Conservation (phyloP, 2,888 invertebrate species). For the Brenthis daphne region DNA sequence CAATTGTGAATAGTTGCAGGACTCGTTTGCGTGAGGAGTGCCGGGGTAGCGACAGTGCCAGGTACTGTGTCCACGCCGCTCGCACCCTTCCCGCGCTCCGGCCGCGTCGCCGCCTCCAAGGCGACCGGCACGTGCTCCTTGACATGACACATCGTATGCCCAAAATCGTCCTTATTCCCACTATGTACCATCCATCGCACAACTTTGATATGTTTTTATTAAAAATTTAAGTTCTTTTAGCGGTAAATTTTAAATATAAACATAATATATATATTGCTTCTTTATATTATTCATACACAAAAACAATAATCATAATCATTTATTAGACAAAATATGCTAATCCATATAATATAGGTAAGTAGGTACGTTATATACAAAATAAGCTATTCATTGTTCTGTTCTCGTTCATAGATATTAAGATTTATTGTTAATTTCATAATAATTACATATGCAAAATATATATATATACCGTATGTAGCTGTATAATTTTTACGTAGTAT, state of each 20-base stretch:
- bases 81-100: constrained; percentile 46
- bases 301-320: no score
- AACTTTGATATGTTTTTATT: constrained; percentile 13
- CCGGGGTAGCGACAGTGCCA: constrained; percentile 69
- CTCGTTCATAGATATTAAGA: no score
- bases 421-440: no score
- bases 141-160: constrained; percentile 58
- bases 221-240: not conserved
- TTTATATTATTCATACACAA: no score
- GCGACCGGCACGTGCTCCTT: constrained; percentile 56
- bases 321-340: no score
- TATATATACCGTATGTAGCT: no score
- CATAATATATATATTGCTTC: no score
- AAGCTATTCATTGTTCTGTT: no score
- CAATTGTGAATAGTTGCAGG: constrained; percentile 67
- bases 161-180: constrained; percentile 46
- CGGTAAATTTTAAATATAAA: constrained; percentile 1
- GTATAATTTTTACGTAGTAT: not conserved
- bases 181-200: constrained; percentile 35
- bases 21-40: constrained; percentile 56
- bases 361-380: no score
- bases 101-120: constrained; percentile 49
- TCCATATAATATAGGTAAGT: no score
- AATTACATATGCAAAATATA: no score
- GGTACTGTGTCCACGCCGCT: constrained; percentile 65